phyloP scores from a whole-genome alignment of 2,888 invertebrate genomes.

The Autographa pulchrina region DNA sequence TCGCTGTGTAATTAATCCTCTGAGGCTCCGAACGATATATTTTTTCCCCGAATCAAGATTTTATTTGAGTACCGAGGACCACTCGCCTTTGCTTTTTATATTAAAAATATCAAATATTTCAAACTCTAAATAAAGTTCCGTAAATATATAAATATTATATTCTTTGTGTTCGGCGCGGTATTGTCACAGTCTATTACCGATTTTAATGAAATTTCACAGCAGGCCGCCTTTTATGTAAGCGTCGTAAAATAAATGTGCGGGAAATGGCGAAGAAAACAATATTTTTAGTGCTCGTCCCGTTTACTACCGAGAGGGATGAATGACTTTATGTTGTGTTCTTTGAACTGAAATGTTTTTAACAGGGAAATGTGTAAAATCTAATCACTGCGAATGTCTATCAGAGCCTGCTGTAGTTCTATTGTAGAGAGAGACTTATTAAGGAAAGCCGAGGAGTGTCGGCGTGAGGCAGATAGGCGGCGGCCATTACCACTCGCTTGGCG shows the following conservation, averaged over 20 bases:
- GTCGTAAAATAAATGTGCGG: slow-evolving; percentile 54
- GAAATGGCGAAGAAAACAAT: slow-evolving; percentile 48
- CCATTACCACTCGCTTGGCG: not conserved
- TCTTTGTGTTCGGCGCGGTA: slow-evolving; percentile 27
- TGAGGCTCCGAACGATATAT: slow-evolving; percentile 13
- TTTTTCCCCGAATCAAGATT: slow-evolving; percentile 30
- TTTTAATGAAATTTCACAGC: slow-evolving; percentile 57
- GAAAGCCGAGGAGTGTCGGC: not conserved
- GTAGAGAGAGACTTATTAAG: not conserved
- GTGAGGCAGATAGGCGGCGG: not conserved
- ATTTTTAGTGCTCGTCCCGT: slow-evolving; percentile 42
- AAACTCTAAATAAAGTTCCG: slow-evolving; percentile 22
- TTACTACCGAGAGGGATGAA: slow-evolving; percentile 31
- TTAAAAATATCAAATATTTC: slow-evolving; percentile 21
- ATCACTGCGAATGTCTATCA: not conserved
- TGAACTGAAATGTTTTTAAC: not conserved
- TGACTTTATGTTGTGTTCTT: slow-evolving; percentile 29
- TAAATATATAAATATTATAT: slow-evolving; percentile 20
- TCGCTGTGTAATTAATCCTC: slow-evolving; percentile 31
- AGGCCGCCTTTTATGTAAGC: slow-evolving; percentile 47
- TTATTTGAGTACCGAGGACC: slow-evolving; percentile 28
- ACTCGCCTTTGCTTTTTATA: slow-evolving; percentile 14
- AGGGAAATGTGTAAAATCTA: not conserved
- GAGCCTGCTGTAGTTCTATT: not conserved
- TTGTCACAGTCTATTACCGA: slow-evolving; percentile 33